These are phyloP conservation scores for Drosophila macrospina DNA, from an alignment of 2,888 invertebrate species.

Conservation along the genomic window DNA sequence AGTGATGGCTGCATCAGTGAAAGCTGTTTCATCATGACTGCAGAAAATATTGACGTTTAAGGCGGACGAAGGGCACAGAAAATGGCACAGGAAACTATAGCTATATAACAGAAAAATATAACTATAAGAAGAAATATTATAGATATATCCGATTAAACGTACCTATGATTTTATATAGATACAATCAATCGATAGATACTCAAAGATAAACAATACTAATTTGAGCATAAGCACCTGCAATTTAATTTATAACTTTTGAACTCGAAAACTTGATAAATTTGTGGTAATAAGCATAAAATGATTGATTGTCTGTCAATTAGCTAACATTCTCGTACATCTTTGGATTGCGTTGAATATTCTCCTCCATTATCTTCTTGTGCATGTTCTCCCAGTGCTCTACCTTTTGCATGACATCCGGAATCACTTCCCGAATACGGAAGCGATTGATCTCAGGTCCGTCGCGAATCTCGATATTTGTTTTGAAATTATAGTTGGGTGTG, in stretches of 20 bases:
- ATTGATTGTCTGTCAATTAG: constrained; percentile 28
- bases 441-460: constrained; percentile 82
- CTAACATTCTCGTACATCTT: constrained; percentile 83
- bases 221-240: constrained; percentile 13
- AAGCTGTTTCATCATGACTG: constrained; percentile 44
- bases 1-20: constrained; percentile 63
- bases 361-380: constrained; percentile 82
- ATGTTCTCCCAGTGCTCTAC: constrained; percentile 75
- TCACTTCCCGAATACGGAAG: constrained; percentile 57
- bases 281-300: not conserved
- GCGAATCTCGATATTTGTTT: constrained; percentile 81
- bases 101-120: too few species aligned
- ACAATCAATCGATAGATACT: too few species aligned
- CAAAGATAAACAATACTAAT: not conserved
- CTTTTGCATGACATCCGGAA: constrained; percentile 72
- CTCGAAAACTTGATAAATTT: constrained; percentile 28
- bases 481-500: constrained; percentile 84
- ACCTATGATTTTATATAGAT: not conserved
- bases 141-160: too few species aligned
- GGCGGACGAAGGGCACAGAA: not conserved
- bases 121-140: too few species aligned
- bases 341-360: constrained; percentile 82
- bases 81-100: too few species aligned
- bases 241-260: constrained; percentile 23
- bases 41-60: constrained; percentile 23